These are phyloP conservation scores for Phallusia fumigata DNA, from an alignment of 23 tunicate genomes.

Conservation along the genomic window DNA sequence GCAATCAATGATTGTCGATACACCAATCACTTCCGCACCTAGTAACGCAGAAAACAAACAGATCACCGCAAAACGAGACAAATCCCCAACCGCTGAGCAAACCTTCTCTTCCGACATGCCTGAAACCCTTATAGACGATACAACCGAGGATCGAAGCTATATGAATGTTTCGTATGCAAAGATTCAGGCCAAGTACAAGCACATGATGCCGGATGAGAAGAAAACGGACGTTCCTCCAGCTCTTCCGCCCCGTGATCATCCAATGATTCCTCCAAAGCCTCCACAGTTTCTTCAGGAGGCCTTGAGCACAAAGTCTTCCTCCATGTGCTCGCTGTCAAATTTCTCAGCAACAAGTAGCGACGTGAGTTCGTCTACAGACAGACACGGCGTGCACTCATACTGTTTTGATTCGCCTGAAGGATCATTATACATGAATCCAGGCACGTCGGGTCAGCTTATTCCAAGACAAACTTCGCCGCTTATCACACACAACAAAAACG, in stretches of 20 bases:
- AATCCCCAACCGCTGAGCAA: not conserved
- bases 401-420: conserved; percentile 12
- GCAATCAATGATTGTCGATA: not conserved
- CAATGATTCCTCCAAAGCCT: conserved; percentile 27
- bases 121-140: conserved; percentile 21
- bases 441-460: not conserved
- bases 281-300: not conserved
- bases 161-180: conserved; percentile 3
- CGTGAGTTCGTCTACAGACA: conserved; percentile 18
- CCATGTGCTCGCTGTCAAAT: not conserved
- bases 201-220: not conserved
- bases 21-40: not conserved
- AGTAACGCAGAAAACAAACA: not conserved
- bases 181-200: not conserved
- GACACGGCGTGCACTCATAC: not conserved
- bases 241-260: conserved; percentile 11
- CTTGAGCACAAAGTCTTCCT: not conserved
- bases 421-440: not conserved
- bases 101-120: not conserved
- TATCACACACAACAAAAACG: not conserved
- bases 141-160: not conserved
- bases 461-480: not conserved
- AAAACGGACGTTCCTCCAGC: not conserved
- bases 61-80: not conserved
- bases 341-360: conserved; percentile 18